Evolutionary conservation across 30 jellyfish, hydroid and myxozoan species (phyloP).

Genomic region (Cassiopea andromeda): DNA sequence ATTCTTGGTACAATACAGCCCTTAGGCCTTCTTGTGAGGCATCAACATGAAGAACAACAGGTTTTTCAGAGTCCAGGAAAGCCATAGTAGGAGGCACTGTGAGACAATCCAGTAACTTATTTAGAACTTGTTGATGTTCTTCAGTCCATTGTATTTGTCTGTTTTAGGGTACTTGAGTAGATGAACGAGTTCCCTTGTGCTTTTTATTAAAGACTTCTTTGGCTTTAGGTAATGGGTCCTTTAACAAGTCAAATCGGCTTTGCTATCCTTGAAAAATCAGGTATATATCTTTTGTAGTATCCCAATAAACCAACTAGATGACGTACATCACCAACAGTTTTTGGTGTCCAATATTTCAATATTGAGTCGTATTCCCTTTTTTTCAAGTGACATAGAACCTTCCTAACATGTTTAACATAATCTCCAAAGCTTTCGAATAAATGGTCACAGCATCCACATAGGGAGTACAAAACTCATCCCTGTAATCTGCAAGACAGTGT

Average conservation of each 20-base stretch:
- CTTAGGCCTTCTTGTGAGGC: conserved; percentile 52
- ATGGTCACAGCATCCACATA: conserved; percentile 65
- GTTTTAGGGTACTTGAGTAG: background rate
- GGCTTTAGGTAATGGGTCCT: background rate
- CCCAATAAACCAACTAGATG: conserved; percentile 49
- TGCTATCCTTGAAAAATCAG: conserved; percentile 45
- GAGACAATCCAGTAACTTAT: conserved; percentile 5
- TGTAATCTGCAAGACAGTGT: conserved; percentile 26
- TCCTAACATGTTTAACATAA: conserved; percentile 40
- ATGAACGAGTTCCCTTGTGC: background rate
- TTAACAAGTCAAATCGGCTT: conserved; percentile 61
- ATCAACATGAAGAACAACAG: conserved; percentile 39
- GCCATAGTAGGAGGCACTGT: conserved; percentile 27
- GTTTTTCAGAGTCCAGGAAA: conserved; percentile 18
- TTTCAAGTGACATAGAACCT: conserved; percentile 24
- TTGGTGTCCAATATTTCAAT: conserved; percentile 21
- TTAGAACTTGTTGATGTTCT: background rate
- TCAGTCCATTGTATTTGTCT: background rate
- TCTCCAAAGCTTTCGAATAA: conserved; percentile 15
- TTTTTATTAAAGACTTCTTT: background rate
- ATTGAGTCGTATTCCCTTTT: conserved; percentile 40
- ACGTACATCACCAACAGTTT: conserved; percentile 45
- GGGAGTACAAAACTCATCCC: conserved; percentile 55
- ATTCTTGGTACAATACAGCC: conserved; percentile 49
- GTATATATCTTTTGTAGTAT: conserved; percentile 38